Conservation (phyloP, 2,797 vertebrate genomes). For the Pempheris klunzingeri region DNA sequence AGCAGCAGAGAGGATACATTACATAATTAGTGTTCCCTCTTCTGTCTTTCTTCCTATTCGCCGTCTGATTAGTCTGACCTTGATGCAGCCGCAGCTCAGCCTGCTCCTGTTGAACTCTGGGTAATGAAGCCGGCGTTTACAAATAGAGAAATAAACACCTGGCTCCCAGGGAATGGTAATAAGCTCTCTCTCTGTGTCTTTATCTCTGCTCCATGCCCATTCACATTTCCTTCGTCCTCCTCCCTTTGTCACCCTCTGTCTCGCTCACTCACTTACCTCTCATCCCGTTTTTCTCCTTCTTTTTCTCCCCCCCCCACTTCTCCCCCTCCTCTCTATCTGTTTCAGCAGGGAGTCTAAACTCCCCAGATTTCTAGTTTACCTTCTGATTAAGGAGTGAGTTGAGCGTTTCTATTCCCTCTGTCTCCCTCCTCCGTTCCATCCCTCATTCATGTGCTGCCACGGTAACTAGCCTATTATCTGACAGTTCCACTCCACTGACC, state of each 20-base stretch:
- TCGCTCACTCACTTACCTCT: constrained; percentile 51
- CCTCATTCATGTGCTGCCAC: constrained; percentile 91
- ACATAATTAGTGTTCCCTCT: constrained; percentile 69
- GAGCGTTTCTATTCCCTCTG: constrained; percentile 91
- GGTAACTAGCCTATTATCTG: constrained; percentile 98
- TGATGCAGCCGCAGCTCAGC: constrained; percentile 66
- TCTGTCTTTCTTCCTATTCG: constrained; percentile 60
- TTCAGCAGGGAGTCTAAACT: constrained; percentile 76
- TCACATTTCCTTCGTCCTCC: constrained; percentile 69
- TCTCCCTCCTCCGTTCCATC: constrained; percentile 90
- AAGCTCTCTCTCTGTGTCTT: constrained; percentile 58
- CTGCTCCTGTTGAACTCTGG: constrained; percentile 79
- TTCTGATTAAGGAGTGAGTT: constrained; percentile 96
- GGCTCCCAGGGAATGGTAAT: constrained; percentile 72
- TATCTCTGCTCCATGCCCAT: constrained; percentile 62
- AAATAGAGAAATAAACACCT: constrained; percentile 82
- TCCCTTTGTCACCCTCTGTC: constrained; percentile 60
- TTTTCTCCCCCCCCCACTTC: not conserved
- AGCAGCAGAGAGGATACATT: constrained; percentile 60
- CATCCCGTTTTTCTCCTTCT: not conserved
- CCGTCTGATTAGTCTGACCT: constrained; percentile 78
- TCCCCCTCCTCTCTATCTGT: constrained; percentile 43
- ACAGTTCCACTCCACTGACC: constrained; percentile 97
- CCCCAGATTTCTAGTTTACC: constrained; percentile 91
- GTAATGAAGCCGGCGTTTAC: constrained; percentile 78